Base-by-base conservation (phyloP, 2,888 invertebrate genomes). In the Phytoseiulus persimilis region DNA sequence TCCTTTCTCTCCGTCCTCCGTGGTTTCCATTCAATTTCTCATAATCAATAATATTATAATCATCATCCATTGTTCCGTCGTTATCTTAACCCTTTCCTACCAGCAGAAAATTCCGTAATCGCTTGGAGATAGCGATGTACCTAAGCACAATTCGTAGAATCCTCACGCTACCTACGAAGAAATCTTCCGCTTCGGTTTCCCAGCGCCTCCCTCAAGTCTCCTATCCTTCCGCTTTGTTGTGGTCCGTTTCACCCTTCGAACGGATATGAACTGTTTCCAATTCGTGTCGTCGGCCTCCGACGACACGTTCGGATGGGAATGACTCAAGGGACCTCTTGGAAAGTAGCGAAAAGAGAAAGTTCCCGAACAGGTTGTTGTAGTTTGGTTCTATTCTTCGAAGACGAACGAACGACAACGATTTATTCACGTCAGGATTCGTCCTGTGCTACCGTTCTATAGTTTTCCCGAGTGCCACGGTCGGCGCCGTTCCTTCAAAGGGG, bases 91-190 rank as follows among this genome's bases (percentile, higher is more conserved):
- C 65, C 65, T 65, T 65, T 28, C 65, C 65, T 65, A 65, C 65
- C 65, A 65, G 65, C 65, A 65, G 65, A 65, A 65, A 65, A 65
- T 65, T 65, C 65, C 65, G 65, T 65, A 65, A 65, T 65, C 65
- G 65, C 65, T 65, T 65, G 65, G 65, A 65, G 65, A 65, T 65
- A 65, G 65, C 65, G 65, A 65, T 65, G 65, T 65, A 65, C 23
- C 65, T 65, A 65, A 65, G 65, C 65, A 65, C 65, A 65, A 65
- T 65, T 65, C 18, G 65, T 65, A 23, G 65, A 65, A 65, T 28
- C 18, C 65, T 28, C 65, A 39, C 65, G 65, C 11, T 65, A 65
- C 65, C 65, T 65, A 65, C 18, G 65, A 23, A 65, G 65, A 65
- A 65, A 65, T 23, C 65, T 14, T 65, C 28, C 18, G 28, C 65